These are phyloP conservation scores for Solenopsis fugax DNA, from an alignment of 1,140 invertebrate genomes.

Conservation along the genomic window DNA sequence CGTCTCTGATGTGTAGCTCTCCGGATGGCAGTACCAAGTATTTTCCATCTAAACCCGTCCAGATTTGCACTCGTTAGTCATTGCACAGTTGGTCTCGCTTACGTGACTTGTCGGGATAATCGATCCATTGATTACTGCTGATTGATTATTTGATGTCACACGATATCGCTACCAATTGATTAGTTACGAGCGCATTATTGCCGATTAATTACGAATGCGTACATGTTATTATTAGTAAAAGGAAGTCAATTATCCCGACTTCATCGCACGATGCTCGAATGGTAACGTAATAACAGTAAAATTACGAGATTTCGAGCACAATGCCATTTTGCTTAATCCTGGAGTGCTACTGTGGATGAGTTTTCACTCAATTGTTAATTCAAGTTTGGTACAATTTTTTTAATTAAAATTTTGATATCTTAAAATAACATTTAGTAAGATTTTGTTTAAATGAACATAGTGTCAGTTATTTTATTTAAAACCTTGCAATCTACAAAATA, in stretches of 20 bases:
- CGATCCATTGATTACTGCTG: constrained; percentile 53
- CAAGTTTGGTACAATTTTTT: too few relatives aligned
- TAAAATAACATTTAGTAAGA: too few relatives aligned
- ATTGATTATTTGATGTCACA: not conserved
- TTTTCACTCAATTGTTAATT: too few relatives aligned
- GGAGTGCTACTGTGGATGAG: too few relatives aligned
- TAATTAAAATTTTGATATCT: too few relatives aligned
- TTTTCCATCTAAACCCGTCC: constrained; percentile 92
- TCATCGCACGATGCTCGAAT: constrained; percentile 66
- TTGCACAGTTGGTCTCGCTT: not conserved
- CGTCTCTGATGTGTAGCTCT: constrained; percentile 97
- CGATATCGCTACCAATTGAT: constrained; percentile 28
- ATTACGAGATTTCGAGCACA: constrained; percentile 62
- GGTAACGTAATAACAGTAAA: not conserved
- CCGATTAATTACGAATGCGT: constrained; percentile 21
- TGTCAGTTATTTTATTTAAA: too few relatives aligned
- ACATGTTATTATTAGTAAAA: not conserved
- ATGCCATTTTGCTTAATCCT: constrained; percentile 67
- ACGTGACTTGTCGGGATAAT: constrained; percentile 65
- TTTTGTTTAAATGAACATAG: too few relatives aligned
- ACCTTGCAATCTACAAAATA: too few relatives aligned
- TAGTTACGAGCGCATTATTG: not conserved
- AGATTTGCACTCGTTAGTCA: constrained; percentile 60
- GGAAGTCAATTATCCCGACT: constrained; percentile 68
- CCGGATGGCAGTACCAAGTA: constrained; percentile 97